Evolutionary conservation across 2,113 vertebrate species (phyloP).

Genomic region (Rhinichthys klamathensis): DNA sequence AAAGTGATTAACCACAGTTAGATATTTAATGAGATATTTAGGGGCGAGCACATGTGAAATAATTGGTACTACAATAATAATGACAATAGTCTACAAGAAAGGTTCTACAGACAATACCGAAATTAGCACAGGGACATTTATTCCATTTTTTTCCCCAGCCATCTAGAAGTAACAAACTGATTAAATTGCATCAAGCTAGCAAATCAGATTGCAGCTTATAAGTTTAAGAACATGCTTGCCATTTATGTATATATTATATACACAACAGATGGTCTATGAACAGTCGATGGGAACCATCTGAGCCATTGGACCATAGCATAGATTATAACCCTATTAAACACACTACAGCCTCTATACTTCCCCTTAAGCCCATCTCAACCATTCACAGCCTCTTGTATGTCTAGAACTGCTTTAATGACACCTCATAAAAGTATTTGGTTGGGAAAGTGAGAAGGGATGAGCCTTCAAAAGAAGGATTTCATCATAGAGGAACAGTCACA

Average conservation of each 20-base stretch:
- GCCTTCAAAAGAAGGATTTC: slow-evolving; percentile 1
- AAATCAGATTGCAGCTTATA: neutral
- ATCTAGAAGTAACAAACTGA: neutral
- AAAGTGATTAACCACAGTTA: neutral
- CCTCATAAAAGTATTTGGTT: neutral
- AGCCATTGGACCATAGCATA: neutral
- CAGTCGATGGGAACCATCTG: neutral
- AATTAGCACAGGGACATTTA: neutral
- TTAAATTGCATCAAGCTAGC: neutral
- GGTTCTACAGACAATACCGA: too few relatives aligned
- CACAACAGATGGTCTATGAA: neutral
- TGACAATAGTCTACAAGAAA: neutral
- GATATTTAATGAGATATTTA: neutral
- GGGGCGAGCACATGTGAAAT: neutral
- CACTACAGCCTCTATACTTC: neutral
- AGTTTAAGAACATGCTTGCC: neutral
- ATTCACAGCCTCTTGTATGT: neutral
- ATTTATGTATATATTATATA: neutral
- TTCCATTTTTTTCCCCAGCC: neutral
- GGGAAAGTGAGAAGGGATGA: neutral
- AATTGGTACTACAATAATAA: neutral
- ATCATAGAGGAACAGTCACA: neutral
- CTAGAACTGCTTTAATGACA: neutral
- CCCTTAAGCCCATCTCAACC: neutral
- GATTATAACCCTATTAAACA: neutral